phyloP scores from a whole-genome alignment of 2,888 invertebrate genomes.

The Drosophila putrida region DNA sequence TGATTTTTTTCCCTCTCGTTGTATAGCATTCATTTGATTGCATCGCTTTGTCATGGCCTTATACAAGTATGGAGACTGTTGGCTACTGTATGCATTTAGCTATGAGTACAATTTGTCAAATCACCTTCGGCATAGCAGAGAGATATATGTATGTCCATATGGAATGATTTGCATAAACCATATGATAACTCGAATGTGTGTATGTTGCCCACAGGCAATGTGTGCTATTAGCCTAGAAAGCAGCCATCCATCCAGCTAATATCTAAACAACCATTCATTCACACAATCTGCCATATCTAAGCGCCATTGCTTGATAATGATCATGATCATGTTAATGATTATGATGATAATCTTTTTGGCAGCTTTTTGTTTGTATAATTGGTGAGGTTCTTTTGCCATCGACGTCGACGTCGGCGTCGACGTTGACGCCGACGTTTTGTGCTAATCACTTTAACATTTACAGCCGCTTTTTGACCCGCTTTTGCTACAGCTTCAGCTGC shows the following conservation, averaged over 20 bases:
- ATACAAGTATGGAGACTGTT: conserved; percentile 31
- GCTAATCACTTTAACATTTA: conserved; percentile 66
- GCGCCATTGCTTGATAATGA: conserved; percentile 41
- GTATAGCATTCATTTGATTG: conserved; percentile 53
- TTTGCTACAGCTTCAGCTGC: conserved; percentile 34
- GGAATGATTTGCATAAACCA: conserved; percentile 68
- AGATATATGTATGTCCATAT: background rate
- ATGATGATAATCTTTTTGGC: conserved; percentile 73
- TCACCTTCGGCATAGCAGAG: conserved; percentile 32
- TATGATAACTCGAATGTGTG: conserved; percentile 2
- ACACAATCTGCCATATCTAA: conserved; percentile 16
- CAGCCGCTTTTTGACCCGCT: conserved; percentile 74
- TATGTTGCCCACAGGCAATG: conserved; percentile 37
- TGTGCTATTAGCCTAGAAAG: conserved; percentile 79
- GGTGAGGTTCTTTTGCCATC: conserved; percentile 34
- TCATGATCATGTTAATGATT: conserved; percentile 37
- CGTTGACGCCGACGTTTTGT: conserved; percentile 38
- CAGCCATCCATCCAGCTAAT: conserved; percentile 23
- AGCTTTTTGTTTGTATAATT: conserved; percentile 72
- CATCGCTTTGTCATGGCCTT: conserved; percentile 70
- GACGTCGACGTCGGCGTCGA: conserved; percentile 19
- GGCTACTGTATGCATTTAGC: conserved; percentile 34
- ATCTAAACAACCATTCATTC: conserved; percentile 13
- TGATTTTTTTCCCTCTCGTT: conserved; percentile 43
- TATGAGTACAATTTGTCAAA: conserved; percentile 60